Evolutionary conservation across 1,140 invertebrate species (phyloP), one percentile per base, ranked within the genome.

Genomic region (Druon quercuslanigerum): DNA sequence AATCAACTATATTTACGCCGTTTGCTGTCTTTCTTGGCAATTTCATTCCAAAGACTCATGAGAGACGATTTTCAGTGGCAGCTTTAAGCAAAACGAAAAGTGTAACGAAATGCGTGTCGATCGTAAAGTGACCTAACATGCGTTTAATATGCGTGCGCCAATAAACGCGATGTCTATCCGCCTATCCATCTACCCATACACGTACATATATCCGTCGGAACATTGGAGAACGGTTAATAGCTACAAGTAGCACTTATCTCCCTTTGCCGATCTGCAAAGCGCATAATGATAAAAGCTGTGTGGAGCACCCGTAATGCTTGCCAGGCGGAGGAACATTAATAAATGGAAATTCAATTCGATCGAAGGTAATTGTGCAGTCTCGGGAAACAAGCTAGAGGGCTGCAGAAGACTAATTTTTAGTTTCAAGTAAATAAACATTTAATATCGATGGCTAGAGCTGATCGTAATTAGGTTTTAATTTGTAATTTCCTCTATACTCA

Each of bases 201-300:
- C 20, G 25, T 16, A 8, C 14, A 13, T 40, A 66, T 66, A 66
- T 25, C 57, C 57, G 57, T 40, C 12, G 20, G n/a, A n/a, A 71
- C 72, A 52, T 54, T 20, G 77, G 51, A 50, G 71, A 77, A 80
- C 71, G 71, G 76, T 80, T 81, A 81, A 86, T 86, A 77, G 79
- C 20, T 77, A 74, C 72, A 71, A 81, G 73, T 75, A 71, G 71
- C 75, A 79, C 79, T 77, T 79, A 77, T 77, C 78, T 82, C 72
- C 74, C 50, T 50, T 50, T 25, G n/a, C 50, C 40, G 54, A 70
- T 66, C 50, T n/a, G 46, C 73, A 51, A 72, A 51, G 71, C 14
- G 50, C 16, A 17, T 77, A 52, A 60, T 51, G 76, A 74, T 75
- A 75, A 80, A 72, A 71, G 72, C 50, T 40, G 54, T 72, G 71